Base-by-base conservation (phyloP, 2,888 invertebrate species). In the Terebella lapidaria region DNA sequence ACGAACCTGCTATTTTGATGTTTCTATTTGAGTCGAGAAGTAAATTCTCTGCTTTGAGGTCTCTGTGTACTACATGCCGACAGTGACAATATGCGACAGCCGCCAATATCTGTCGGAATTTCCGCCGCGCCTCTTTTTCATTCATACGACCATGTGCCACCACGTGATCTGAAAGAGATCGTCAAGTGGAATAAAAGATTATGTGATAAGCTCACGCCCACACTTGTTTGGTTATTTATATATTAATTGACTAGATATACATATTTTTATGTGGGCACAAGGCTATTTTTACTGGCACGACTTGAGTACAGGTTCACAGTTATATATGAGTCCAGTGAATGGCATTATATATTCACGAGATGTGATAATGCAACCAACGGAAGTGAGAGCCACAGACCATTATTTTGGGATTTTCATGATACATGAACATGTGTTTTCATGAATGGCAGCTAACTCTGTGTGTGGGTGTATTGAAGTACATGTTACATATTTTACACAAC, bases 11-110 rank as follows among this genome's bases (percentile, higher is more conserved):
- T 69, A 96, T 91, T 86, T 95, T 96, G 68, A 96, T 94, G 81
- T 94, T 92, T 86, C 92, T 90, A 81, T 92, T 89, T 69, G 88
- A 88, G 82, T 97, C 96, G 64, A 97, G 85, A 69, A 99, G 84
- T 67, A 99, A 84, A 84, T 99, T 99, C 84, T 99, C 97, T 60
- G 97, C 96, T 86, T 97, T 80, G 22, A 80, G 67, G 65, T 81
- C 80, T 51, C 81, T 86, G 84, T 97, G 97, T 68, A 97, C 96
- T 61, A 99, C 90, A 57, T 91, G 89, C 72, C 88, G 88, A 69
- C 88, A 86, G 84, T 99, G 97, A 75, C 95, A 94, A 83, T 96
- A 97, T 58, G 90, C 88, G 54, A 99, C 92, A 2, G 97, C 97
- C 2, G 93, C 89, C n/a, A 97, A 89, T 79, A 99, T 94, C 82